These are phyloP conservation scores for Eubucco bourcierii DNA, from an alignment of 2,113 vertebrate species.

Conservation along the genomic window DNA sequence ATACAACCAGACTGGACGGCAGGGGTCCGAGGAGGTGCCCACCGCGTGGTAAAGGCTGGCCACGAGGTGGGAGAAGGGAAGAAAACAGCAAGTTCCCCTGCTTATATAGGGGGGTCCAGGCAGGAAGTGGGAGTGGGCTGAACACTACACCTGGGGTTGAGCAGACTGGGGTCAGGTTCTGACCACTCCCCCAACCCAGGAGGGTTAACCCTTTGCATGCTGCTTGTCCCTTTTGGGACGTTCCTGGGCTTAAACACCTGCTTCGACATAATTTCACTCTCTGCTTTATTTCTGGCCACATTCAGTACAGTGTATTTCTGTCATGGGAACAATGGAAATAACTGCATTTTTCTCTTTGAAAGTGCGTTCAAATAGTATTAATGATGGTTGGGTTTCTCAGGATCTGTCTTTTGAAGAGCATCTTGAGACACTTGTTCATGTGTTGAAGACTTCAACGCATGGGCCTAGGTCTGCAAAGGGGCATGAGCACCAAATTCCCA, in stretches of 20 bases:
- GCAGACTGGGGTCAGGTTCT: no score
- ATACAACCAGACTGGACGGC: no score
- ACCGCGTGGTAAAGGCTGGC: no score
- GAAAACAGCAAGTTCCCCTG: no score
- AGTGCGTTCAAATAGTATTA: background rate
- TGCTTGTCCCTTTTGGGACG: background rate
- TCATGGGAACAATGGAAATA: fast-evolving
- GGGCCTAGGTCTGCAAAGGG: background rate
- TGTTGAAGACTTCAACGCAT: background rate
- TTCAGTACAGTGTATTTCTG: background rate
- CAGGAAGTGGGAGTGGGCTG: no score
- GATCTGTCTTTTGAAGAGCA: background rate
- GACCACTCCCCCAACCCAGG: no score
- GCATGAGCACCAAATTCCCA: background rate
- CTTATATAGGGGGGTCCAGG: no score
- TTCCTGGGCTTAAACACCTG: background rate
- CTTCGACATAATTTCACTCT: fast-evolving
- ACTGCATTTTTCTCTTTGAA: background rate
- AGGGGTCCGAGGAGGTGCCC: no score
- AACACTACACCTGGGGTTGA: no score
- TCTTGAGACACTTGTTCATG: background rate
- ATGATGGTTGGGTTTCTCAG: background rate
- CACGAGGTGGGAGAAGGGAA: no score
- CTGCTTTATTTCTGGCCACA: background rate
- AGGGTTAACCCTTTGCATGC: no score